Evolutionary conservation across 1,140 invertebrate genomes (phyloP).

Genomic region (Sitophilus oryzae): DNA sequence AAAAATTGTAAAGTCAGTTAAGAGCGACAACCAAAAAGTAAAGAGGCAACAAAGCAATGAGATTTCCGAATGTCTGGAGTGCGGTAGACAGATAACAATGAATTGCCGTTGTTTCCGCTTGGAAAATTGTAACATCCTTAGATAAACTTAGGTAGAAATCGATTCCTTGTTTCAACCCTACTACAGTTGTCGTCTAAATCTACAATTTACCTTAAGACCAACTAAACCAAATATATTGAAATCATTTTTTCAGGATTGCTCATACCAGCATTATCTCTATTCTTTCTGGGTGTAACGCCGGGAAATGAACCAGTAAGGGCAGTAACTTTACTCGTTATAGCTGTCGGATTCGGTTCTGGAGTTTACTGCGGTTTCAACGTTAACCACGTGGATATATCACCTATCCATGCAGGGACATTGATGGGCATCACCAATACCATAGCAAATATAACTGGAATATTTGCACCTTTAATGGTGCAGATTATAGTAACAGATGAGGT

Average conservation of each 20-base stretch:
- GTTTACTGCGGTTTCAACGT: constrained; percentile 61
- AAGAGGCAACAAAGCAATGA: too few relatives aligned
- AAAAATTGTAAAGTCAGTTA: too few relatives aligned
- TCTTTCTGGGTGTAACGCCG: constrained; percentile 47
- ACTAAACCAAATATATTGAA: not conserved
- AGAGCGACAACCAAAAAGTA: too few relatives aligned
- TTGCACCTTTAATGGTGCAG: constrained; percentile 60
- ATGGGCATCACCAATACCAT: constrained; percentile 73
- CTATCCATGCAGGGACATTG: constrained; percentile 61
- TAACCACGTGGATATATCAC: constrained; percentile 68
- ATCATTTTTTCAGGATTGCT: constrained; percentile 49
- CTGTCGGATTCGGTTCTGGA: constrained; percentile 70
- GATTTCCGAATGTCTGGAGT: too few relatives aligned
- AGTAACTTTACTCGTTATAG: constrained; percentile 55
- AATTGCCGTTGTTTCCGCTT: too few relatives aligned
- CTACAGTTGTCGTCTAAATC: too few relatives aligned
- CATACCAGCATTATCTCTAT: constrained; percentile 54
- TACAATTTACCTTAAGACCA: not conserved
- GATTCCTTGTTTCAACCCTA: too few relatives aligned
- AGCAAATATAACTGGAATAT: constrained; percentile 63
- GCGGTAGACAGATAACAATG: too few relatives aligned
- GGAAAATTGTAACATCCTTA: too few relatives aligned
- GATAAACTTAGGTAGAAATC: too few relatives aligned
- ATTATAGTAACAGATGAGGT: constrained; percentile 57
- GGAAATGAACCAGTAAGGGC: constrained; percentile 41